A percentile compares a stretch with the other conserved stretches of the same genome.
Conservation (phyloP, 2,797 vertebrate species). For the Muscicapa striata region DNA sequence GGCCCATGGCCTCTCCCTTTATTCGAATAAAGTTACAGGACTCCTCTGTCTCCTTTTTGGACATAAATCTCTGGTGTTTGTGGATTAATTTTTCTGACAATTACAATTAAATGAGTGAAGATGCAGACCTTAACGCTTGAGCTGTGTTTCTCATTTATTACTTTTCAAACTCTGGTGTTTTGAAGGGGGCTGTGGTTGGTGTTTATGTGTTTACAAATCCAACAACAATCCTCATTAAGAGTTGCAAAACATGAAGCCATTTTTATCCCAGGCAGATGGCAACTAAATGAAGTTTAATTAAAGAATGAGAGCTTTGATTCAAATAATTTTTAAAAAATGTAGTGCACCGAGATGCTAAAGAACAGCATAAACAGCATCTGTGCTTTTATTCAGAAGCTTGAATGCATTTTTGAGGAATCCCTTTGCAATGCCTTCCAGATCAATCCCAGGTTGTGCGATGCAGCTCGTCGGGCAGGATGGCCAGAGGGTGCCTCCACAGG, state of each 20-base stretch:
- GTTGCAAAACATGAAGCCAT: conserved; percentile 74
- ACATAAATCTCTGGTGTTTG: not conserved
- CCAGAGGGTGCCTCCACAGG: not conserved
- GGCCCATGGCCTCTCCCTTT: not conserved
- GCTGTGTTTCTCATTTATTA: conserved; percentile 42
- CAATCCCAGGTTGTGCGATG: not conserved
- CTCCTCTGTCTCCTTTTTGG: not conserved
- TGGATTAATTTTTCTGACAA: not conserved
- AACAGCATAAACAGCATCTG: conserved; percentile 74
- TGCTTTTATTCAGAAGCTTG: conserved; percentile 26
- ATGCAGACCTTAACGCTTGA: conserved; percentile 19
- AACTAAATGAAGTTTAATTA: conserved; percentile 79
- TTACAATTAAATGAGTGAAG: conserved; percentile 52
- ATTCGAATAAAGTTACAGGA: not conserved
- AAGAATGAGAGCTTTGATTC: conserved; percentile 76
- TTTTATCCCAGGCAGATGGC: conserved; percentile 78
- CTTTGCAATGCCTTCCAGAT: not conserved
- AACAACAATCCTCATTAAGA: conserved; percentile 75
- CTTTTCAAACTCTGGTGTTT: conserved; percentile 58
- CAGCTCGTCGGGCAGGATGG: accelerated
- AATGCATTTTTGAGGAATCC: not conserved
- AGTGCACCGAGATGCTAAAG: conserved; percentile 22
- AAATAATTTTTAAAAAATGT: conserved; percentile 58
- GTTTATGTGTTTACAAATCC: conserved; percentile 70
- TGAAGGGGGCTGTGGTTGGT: not conserved